Conservation (phyloP, 2,888 invertebrate genomes). For the Eilema depressum region DNA sequence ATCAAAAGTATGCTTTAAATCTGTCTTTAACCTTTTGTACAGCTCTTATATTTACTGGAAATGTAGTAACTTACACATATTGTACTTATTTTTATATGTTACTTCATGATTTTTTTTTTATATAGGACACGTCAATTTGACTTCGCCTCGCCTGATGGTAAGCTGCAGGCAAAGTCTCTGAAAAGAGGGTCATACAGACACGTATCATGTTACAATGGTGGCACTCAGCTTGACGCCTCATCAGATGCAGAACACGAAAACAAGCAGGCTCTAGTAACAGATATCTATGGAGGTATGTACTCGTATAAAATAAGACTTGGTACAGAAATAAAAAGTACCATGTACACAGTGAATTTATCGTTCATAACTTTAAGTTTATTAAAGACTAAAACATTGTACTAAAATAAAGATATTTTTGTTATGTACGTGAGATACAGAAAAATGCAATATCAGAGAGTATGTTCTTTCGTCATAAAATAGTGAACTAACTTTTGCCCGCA, state of each 20-base stretch:
- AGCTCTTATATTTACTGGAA: no score
- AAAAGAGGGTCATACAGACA: no score
- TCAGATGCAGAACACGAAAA: slow-evolving; percentile 11
- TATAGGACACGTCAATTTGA: no score
- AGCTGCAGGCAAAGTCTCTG: no score
- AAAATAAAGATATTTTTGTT: background rate
- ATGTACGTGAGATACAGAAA: background rate
- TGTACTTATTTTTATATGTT: no score
- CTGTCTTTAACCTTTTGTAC: background rate
- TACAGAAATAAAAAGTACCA: slow-evolving; percentile 4
- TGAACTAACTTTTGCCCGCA: background rate
- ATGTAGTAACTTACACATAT: background rate
- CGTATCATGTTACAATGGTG: no score
- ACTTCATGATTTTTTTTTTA: no score
- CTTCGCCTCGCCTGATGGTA: no score
- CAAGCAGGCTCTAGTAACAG: background rate
- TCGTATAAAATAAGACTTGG: slow-evolving; percentile 1
- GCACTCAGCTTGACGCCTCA: no score
- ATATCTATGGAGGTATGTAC: background rate
- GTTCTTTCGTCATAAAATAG: background rate
- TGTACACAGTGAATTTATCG: slow-evolving; percentile 3
- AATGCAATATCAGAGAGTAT: background rate
- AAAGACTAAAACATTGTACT: background rate
- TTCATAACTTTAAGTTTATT: background rate
- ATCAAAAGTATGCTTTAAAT: no score